Evolutionary conservation across 53 echinoderm and acorn worm genomes (phyloP), one percentile per base, ranked within the genome.

Genomic region (Holothuria leucospilota): DNA sequence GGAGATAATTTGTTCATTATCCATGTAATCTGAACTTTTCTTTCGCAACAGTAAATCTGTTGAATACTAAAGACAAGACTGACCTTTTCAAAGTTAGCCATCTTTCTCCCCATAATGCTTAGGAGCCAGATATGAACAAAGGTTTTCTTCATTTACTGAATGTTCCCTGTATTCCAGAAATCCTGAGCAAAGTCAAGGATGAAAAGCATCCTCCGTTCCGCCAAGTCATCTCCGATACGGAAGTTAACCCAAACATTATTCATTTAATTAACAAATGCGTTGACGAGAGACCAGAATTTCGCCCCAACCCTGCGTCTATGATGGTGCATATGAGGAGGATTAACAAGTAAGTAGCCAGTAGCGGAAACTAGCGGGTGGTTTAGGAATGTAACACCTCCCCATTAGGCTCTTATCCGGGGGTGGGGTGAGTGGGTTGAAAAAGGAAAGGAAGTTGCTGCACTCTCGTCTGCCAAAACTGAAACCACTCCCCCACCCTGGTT

Each of bases 291-390:
- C 81, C 79, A 28, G 86, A 90, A 2, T 10, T 42, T 25, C 78
- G 90, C 59, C 90, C 90, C 20, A 67, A 72, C 18, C 71, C 90
- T 4, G 39, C 90, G 0, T 51, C 86, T 29, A 41, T 90, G 77
- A 30, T 90, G 66, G n/a, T 81, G 24, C 69, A 41, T 71, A 90
- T 90, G 90, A 90, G 69, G 81, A 90, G 81, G 63, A 86, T 90
- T 53, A 90, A 85, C 71, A 90, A 90, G 90, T 90, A 29, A 49
- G 56, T 42, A 81, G 15, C 23, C 34, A 34, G 3, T 34, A 3
- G 34, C 3, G 34, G 34, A 3, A 3, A 34, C 34, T 34, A 34
- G 2, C 2, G 34, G 34, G 34, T 34, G 3, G 3, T 34, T n/a
- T n/a, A n/a, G 34, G 34, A 3, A 34, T 34, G 34, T 34, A 34